Conservation (phyloP, 2,888 invertebrate species). For the Lasius platythorax region DNA sequence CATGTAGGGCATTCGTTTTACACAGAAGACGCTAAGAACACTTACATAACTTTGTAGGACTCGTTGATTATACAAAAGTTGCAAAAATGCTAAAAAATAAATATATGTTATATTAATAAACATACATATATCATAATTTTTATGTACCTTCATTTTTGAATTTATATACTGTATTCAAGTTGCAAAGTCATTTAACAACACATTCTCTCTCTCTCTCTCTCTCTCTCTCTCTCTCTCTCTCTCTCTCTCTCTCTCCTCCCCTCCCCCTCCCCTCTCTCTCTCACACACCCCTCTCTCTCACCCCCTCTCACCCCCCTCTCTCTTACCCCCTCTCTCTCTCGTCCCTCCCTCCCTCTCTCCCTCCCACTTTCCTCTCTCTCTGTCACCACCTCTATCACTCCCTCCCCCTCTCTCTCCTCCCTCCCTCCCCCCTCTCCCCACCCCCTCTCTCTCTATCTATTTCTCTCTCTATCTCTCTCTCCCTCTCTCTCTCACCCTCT, state of each 20-base stretch:
- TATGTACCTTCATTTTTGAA: background rate
- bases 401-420: too few relatives aligned
- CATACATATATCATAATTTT: background rate
- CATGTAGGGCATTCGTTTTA: background rate
- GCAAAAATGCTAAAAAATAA: background rate
- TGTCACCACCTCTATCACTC: too few relatives aligned
- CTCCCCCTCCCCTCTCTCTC: too few relatives aligned
- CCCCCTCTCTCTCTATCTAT: too few relatives aligned
- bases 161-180: background rate
- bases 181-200: too few relatives aligned
- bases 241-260: too few relatives aligned
- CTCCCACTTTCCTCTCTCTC: background rate
- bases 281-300: background rate
- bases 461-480: too few relatives aligned
- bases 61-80: background rate
- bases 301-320: too few relatives aligned
- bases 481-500: too few relatives aligned
- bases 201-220: too few relatives aligned
- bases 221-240: too few relatives aligned
- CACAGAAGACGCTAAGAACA: background rate
- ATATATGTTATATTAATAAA: background rate
- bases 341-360: background rate
- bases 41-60: background rate
- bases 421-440: background rate
- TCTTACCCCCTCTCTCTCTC: too few relatives aligned